Base-by-base conservation (phyloP, 2,888 invertebrate species). In the Drosophila infuscata region DNA sequence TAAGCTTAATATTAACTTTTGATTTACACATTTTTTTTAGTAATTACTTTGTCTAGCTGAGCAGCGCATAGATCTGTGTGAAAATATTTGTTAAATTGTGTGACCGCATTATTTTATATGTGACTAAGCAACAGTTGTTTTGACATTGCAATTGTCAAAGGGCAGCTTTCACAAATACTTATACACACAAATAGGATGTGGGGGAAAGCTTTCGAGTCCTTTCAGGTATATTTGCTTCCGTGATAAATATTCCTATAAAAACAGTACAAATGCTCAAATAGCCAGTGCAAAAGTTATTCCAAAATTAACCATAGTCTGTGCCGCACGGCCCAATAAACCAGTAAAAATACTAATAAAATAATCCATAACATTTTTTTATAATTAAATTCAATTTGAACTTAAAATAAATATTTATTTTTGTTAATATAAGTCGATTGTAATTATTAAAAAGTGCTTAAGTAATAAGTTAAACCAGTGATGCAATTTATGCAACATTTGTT, bases 51-150 rank as follows among this genome's bases (percentile, higher is more conserved):
- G 20, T 15, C 12, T 25, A 8, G 20, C 20, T 25, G 7, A 46
- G 46, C 15, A 25, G 4, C 8, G 25, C 15, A 46, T 15, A 43
- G 3, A 48, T 6, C 3, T 25, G 0, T 38, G 0, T 30, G 1
- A 29, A 20, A 41, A 53, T 29, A 20, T 4, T 11, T 11, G 9
- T 4, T 5, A 15, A 17, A 29, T 35, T 36, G 36, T 15, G 52
- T 41, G 20, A 30, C 33, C 48, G 5, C n/a, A 5, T 12, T 30
- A 15, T 38, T 17, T 35, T 11, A 30, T 57, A 46, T 33, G 20
- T 30, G 30, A 3, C 48, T 70, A 70, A 59, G 81, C 81, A 79
- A 79, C 81, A 81, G 81, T 79, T 79, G 79, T 81, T 80, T 78
- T 71, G 60, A 64, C 68, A 69, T 35, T 58, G 62, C 70, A 76